These are phyloP conservation scores for Gallinago undulata DNA, from an alignment of 2,113 vertebrate species.

Conservation along the genomic window DNA sequence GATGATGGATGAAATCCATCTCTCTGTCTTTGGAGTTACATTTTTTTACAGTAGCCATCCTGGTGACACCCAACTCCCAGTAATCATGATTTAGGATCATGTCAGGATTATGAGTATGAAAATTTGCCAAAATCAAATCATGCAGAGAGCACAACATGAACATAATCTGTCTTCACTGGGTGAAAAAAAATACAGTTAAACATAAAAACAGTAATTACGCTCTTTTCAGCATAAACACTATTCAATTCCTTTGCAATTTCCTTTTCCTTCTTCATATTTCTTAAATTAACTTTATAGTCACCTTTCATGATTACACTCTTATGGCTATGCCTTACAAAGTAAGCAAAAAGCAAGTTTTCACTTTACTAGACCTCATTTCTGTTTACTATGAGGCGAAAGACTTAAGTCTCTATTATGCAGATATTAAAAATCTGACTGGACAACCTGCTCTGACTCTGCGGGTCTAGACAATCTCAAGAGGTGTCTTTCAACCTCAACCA, in stretches of 20 bases:
- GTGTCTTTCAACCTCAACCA: not conserved
- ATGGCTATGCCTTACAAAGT: not conserved
- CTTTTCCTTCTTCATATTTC: not conserved
- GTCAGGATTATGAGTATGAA: not conserved
- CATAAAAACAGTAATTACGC: not conserved
- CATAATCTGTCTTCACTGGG: not conserved
- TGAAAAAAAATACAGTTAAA: not conserved
- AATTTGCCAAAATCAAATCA: not conserved
- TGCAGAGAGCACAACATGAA: not conserved
- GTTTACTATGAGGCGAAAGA: not conserved
- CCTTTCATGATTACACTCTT: not conserved
- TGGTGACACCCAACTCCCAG: not conserved
- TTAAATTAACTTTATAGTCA: not conserved
- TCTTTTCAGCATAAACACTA: not conserved
- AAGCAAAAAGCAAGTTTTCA: not conserved
- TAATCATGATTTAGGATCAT: not conserved
- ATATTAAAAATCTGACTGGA: not conserved
- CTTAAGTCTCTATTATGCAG: not conserved
- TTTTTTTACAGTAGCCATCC: not conserved
- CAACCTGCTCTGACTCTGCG: not conserved
- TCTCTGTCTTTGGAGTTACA: not conserved
- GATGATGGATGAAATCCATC: not conserved
- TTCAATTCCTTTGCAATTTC: not conserved
- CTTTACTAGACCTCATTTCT: not conserved
- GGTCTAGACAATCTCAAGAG: not conserved